Base-by-base conservation (phyloP, 1,140 invertebrate genomes). In the Idris sp. region DNA sequence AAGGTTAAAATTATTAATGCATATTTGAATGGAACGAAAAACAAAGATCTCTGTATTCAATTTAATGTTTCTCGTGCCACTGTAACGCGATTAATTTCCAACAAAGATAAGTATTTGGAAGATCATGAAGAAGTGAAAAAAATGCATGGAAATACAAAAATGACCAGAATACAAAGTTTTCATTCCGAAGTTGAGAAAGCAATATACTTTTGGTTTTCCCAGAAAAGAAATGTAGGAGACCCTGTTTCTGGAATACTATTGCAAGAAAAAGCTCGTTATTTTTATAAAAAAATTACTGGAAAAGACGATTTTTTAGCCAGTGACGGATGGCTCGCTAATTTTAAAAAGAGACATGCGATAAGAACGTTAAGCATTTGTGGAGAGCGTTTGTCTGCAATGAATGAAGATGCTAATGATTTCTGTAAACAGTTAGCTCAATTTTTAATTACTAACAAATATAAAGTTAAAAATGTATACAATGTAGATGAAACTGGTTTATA, bases 341-440 rank as follows among this genome's bases (percentile, higher is more conserved):
- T 56, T 13, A 59, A 59, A 33, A 6, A 35, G 16, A 54, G 48
- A 15, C 44, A 43, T 35, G 43, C 48, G 1, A 54, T 74, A 26
- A 40, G 44, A 14, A 18, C 15, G n/a, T 54, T 73, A 13, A 36
- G 43, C 10, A 53, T 73, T 6, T 35, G 36, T 40, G 74, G 74
- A 10, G 68, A 79, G 41, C 59, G 51, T 22, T 36, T 74, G n/a
- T 74, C 68, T 6, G 74, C 65, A 0, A 44, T 74, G 48, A 40
- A 9, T 4, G 53, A 33, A 41, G 69, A 67, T 13, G 56, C 58
- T 43, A 16, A 74, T 22, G 25, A 67, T 10, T 74, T 74, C 48
- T 11, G 61, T 26, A 14, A 43, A 2, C 58, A 59, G 51, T 62
- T 77, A n/a, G n/a, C n/a, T n/a, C 18, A 16, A 16, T 9, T 38